A percentile compares a stretch with the other conserved stretches of the same genome.
These are phyloP conservation scores for Nycticebus coucang DNA, from an alignment of 2,113 vertebrate genomes.

Conservation along the genomic window DNA sequence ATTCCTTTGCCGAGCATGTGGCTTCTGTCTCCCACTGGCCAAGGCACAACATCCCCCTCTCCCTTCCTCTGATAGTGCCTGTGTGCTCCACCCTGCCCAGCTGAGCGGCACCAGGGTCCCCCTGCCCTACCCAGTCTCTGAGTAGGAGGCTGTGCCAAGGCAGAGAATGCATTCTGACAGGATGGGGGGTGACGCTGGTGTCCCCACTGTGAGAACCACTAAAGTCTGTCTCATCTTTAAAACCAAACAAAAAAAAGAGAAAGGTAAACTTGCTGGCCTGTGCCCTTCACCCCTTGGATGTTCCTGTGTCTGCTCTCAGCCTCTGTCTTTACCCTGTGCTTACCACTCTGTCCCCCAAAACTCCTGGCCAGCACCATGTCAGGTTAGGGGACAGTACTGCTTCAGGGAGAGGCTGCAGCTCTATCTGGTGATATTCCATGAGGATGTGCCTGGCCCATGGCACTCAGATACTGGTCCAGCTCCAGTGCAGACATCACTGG, in stretches of 20 bases:
- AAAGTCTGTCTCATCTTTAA: background rate
- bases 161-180: background rate
- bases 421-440: background rate
- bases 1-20: no score
- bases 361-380: background rate
- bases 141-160: background rate
- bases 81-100: background rate
- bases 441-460: background rate
- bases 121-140: background rate
- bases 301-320: background rate
- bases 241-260: background rate
- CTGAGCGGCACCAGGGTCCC: background rate
- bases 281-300: no score
- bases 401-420: background rate
- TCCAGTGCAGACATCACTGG: no score
- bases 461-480: background rate
- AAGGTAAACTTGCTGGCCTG: background rate
- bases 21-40: background rate
- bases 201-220: background rate
- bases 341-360: background rate
- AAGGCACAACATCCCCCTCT: background rate
- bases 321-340: background rate
- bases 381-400: fast-evolving
- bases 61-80: no score
- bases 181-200: background rate